Evolutionary conservation across 2,888 invertebrate species (phyloP).

Genomic region (Rapana venosa): DNA sequence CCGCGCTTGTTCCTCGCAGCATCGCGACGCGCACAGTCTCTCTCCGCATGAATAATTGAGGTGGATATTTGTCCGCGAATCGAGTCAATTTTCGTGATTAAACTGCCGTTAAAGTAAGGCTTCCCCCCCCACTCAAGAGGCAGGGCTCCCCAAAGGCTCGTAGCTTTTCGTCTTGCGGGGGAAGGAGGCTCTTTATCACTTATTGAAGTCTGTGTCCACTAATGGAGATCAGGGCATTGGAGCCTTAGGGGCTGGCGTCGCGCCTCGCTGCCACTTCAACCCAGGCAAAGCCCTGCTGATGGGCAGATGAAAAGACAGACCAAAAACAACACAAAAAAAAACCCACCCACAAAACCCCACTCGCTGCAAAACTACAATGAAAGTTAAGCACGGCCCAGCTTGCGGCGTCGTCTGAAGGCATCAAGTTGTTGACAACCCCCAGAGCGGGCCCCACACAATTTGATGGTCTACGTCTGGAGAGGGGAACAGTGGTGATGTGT

Average conservation of each 20-base stretch:
- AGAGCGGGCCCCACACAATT: neutral
- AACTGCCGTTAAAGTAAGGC: slow-evolving; percentile 49
- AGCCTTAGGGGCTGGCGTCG: neutral
- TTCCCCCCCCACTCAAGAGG: neutral
- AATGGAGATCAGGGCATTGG: slow-evolving; percentile 32
- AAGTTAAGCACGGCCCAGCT: neutral
- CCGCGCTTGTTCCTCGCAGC: neutral
- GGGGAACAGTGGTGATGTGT: neutral
- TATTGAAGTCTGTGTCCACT: slow-evolving; percentile 33
- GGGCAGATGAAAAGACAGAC: slow-evolving; percentile 3
- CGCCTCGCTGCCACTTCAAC: slow-evolving; percentile 1
- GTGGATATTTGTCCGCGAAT: slow-evolving; percentile 37
- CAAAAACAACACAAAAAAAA: neutral
- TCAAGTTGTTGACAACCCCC: neutral
- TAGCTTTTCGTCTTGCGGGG: slow-evolving; percentile 36
- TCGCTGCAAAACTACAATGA: neutral
- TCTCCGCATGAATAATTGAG: slow-evolving; percentile 38
- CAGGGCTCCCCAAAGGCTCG: slow-evolving; percentile 26
- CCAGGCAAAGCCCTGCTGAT: neutral
- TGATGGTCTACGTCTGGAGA: slow-evolving; percentile 26
- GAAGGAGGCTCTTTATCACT: slow-evolving; percentile 33
- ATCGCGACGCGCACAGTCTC: neutral
- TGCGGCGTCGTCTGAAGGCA: neutral
- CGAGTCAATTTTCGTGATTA: slow-evolving; percentile 52
- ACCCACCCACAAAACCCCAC: neutral